These are phyloP conservation scores for Meiosimyza platycephala DNA, from an alignment of 2,888 invertebrate genomes.

Conservation along the genomic window DNA sequence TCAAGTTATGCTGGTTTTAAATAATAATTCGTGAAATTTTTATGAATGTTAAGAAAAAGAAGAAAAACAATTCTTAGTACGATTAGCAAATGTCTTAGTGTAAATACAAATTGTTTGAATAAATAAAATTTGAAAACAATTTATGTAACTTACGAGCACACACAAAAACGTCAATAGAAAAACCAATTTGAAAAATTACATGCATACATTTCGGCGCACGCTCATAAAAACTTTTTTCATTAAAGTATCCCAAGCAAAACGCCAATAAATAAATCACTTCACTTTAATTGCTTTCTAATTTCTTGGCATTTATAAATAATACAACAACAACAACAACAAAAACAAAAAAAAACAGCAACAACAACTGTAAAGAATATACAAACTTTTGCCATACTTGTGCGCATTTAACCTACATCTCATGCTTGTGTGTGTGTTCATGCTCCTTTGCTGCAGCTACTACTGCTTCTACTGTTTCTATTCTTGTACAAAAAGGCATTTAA, in stretches of 20 bases:
- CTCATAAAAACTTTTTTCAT: constrained; percentile 28
- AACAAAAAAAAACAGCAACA: neutral
- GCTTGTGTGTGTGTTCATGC: neutral
- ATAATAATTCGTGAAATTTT: too few relatives aligned
- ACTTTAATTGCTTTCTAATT: constrained; percentile 35
- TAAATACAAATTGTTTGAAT: too few relatives aligned
- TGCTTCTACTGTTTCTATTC: too few relatives aligned
- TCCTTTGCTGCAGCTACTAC: neutral
- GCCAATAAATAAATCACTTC: constrained; percentile 35
- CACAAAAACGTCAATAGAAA: neutral
- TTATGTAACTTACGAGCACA: too few relatives aligned
- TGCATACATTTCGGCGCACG: constrained; percentile 20
- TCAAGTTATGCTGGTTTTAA: too few relatives aligned
- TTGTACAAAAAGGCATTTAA: neutral
- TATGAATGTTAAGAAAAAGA: too few relatives aligned
- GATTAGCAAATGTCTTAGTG: too few relatives aligned
- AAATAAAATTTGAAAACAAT: too few relatives aligned
- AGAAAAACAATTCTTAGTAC: too few relatives aligned
- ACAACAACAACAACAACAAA: neutral
- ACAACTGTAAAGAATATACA: neutral
- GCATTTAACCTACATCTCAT: neutral
- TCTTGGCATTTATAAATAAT: constrained; percentile 17
- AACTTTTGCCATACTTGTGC: neutral
- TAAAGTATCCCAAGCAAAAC: neutral
- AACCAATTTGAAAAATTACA: constrained; percentile 6